phyloP scores from a whole-genome alignment of 2,888 invertebrate genomes.

The Tridacna crocea region DNA sequence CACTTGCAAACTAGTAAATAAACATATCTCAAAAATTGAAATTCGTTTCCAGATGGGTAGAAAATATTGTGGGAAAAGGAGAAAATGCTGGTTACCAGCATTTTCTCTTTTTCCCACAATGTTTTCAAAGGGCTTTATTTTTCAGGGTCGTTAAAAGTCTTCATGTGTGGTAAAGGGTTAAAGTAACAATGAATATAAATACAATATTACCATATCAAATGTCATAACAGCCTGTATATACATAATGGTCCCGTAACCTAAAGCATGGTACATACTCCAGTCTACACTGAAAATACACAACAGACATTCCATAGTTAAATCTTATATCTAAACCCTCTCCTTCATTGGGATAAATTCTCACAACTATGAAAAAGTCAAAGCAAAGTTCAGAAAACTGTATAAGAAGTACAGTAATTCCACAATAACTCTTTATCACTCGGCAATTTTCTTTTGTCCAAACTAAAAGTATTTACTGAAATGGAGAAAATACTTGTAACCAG shows the following conservation, averaged over 20 bases:
- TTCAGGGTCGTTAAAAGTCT: not conserved
- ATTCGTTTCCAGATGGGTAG: no score
- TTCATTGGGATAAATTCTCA: no score
- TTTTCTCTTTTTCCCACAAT: not conserved
- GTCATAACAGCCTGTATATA: slow-evolving; percentile 97
- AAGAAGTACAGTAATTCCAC: no score
- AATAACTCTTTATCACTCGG: no score
- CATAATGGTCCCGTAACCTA: slow-evolving; percentile 94
- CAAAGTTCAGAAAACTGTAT: not conserved
- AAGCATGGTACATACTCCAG: slow-evolving; percentile 95
- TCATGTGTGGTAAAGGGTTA: not conserved
- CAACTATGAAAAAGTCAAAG: no score
- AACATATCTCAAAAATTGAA: no score
- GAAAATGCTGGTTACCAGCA: not conserved
- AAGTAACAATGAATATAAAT: not conserved
- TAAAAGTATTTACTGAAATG: no score
- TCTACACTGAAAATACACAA: slow-evolving; percentile 87
- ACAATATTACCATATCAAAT: slow-evolving; percentile 89
- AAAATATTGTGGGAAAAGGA: no score
- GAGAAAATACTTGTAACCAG: not conserved
- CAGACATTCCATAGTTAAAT: no score
- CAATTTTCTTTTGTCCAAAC: no score
- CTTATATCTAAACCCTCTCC: no score
- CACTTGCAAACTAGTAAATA: no score
- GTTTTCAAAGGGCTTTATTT: not conserved